Evolutionary conservation across 1,140 invertebrate genomes (phyloP).

Genomic region (Ptiloglossa arizonensis): DNA sequence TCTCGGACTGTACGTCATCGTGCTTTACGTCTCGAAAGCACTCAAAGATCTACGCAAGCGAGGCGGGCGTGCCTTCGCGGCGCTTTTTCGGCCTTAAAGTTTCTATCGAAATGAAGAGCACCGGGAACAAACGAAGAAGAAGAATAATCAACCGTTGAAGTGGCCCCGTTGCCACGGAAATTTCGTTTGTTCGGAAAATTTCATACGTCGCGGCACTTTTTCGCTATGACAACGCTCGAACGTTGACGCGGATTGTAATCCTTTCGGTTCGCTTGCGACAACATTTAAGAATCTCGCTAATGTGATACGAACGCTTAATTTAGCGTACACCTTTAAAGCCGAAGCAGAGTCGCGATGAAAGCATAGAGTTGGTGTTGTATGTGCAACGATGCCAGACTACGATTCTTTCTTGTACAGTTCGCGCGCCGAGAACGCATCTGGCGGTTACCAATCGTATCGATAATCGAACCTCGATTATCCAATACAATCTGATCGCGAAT

Average conservation of each 20-base stretch:
- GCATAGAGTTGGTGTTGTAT: slow-evolving; percentile 41
- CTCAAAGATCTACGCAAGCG: slow-evolving; percentile 51
- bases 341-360: slow-evolving; percentile 54
- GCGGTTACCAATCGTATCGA: no score
- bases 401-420: slow-evolving; percentile 12
- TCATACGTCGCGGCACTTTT: background rate
- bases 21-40: slow-evolving; percentile 7
- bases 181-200: slow-evolving; percentile 12
- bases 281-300: background rate
- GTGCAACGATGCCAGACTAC: slow-evolving; percentile 47
- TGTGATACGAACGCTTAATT: no score
- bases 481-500: no score
- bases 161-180: background rate
- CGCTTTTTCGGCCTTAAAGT: slow-evolving; percentile 61
- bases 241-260: background rate
- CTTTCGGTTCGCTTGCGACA: background rate
- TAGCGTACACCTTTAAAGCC: slow-evolving; percentile 52
- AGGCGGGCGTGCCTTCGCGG: slow-evolving; percentile 42
- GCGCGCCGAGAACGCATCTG: no score
- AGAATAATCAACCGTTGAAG: background rate
- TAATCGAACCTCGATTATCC: no score
- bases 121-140: background rate
- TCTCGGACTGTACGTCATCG: slow-evolving; percentile 59
- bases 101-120: background rate
- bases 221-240: background rate